Conservation (phyloP, 2,888 invertebrate genomes). For the Sympetrum striolatum region DNA sequence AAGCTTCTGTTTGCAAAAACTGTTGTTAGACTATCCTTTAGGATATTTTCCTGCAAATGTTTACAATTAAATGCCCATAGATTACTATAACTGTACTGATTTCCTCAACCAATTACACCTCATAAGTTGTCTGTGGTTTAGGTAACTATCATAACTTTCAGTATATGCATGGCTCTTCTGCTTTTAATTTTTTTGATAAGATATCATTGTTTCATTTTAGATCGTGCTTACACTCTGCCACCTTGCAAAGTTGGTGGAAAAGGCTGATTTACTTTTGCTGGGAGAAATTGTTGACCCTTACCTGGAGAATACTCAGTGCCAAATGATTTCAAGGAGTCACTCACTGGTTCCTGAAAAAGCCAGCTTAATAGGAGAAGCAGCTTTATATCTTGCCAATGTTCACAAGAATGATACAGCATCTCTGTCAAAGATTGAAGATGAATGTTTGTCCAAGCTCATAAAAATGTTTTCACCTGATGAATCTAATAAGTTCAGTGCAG, state of each 20-base stretch:
- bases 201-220: slow-evolving; percentile 59
- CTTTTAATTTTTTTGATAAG: too few species aligned
- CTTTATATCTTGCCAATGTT: slow-evolving; percentile 49
- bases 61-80: too few species aligned
- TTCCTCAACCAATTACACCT: too few species aligned
- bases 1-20: too few species aligned
- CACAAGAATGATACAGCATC: not conserved
- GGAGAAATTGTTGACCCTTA: slow-evolving; percentile 63
- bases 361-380: slow-evolving; percentile 55
- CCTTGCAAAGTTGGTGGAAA: slow-evolving; percentile 66
- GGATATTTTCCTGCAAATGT: too few species aligned
- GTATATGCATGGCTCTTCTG: too few species aligned
- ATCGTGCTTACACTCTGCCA: slow-evolving; percentile 78
- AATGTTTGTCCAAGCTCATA: not conserved
- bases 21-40: too few species aligned
- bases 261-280: slow-evolving; percentile 67
- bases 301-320: slow-evolving; percentile 55
- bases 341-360: slow-evolving; percentile 59
- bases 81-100: too few species aligned
- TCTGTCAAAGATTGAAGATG: not conserved
- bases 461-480: not conserved
- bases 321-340: slow-evolving; percentile 19
- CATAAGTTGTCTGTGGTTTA: too few species aligned
- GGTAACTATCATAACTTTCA: too few species aligned
- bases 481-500: not conserved